These are phyloP conservation scores for Solea solea DNA, from an alignment of 2,113 vertebrate species.

Conservation along the genomic window DNA sequence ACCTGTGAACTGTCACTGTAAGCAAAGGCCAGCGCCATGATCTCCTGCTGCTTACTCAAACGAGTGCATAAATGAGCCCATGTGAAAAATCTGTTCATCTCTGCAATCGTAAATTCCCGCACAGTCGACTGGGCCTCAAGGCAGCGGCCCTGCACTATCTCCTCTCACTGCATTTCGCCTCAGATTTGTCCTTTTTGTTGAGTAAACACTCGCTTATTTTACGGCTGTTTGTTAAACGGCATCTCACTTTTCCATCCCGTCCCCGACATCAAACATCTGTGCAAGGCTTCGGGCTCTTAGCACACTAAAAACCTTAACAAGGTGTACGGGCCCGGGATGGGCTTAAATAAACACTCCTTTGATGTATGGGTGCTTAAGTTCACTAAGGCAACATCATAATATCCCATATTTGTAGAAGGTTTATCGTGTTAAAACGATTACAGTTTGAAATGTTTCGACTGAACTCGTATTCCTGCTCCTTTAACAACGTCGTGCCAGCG, in stretches of 20 bases:
- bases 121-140: neutral
- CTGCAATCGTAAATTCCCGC: neutral
- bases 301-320: constrained; percentile 58
- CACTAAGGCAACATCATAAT: constrained; percentile 30
- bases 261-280: constrained; percentile 67
- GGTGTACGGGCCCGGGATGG: constrained; percentile 57
- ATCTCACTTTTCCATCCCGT: constrained; percentile 61
- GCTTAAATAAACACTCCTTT: constrained; percentile 55
- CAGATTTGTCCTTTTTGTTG: constrained; percentile 53
- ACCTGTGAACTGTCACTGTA: neutral
- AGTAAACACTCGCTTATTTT: constrained; percentile 62
- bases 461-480: neutral
- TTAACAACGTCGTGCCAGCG: neutral
- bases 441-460: constrained; percentile 24
- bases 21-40: neutral
- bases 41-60: neutral
- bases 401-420: constrained; percentile 16
- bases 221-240: constrained; percentile 62
- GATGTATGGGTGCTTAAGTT: constrained; percentile 58
- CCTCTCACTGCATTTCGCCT: neutral
- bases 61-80: neutral
- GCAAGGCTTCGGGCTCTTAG: constrained; percentile 46
- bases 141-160: constrained; percentile 1
- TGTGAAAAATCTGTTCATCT: constrained; percentile 11
- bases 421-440: constrained; percentile 53